Base-by-base conservation (phyloP, 30 jellyfish, hydroid and myxozoan species). In the Aurelia coerulea region DNA sequence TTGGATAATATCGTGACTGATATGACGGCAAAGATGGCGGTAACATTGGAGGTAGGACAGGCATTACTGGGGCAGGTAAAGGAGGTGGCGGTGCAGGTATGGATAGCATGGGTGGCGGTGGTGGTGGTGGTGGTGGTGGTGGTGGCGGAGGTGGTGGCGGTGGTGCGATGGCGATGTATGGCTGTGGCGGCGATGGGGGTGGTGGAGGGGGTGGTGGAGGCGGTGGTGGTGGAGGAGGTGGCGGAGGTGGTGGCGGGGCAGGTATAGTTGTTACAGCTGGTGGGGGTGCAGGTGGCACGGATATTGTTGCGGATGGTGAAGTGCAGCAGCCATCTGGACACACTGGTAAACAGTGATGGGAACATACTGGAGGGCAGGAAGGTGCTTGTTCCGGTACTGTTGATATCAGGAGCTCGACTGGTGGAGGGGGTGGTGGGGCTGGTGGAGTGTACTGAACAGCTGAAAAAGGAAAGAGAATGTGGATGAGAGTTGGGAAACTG, bases 381-480 rank as follows among this genome's bases (percentile, higher is more conserved):
- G 87, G 93, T 49, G 83, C 73, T 29, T 84, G 84, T 8, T 73
- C 88, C 29, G 84, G 87, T 5, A 74, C 53, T 10, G 93, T 73
- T 46, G 87, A 73, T 19, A 84, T 84, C 62, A 84, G 82, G 2
- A 90, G 91, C n/a, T 92, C 96, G 11, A 90, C 91, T 1, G 97
- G 89, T n/a, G 84, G 83, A 13, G 93, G 93, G 31, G 93, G 93
- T 29, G 93, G 88, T 39, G 97, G 97, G 10, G 95, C 78, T 16
- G 89, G 93, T 32, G 93, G 93, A 2, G 84, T 63, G 62, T 73
- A 73, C n/a, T 39, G 32, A 65, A 84, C 50, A 7, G 93, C 93
- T 84, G 88, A 74, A 84, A 73, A 66, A 8, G 52, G 52, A 80
- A 80, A 16, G 31, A 9, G 12, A 46, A 9, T 46, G 1, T 5